phyloP scores from a whole-genome alignment of 1,140 invertebrate genomes.

The Hycleus phaleratus region DNA sequence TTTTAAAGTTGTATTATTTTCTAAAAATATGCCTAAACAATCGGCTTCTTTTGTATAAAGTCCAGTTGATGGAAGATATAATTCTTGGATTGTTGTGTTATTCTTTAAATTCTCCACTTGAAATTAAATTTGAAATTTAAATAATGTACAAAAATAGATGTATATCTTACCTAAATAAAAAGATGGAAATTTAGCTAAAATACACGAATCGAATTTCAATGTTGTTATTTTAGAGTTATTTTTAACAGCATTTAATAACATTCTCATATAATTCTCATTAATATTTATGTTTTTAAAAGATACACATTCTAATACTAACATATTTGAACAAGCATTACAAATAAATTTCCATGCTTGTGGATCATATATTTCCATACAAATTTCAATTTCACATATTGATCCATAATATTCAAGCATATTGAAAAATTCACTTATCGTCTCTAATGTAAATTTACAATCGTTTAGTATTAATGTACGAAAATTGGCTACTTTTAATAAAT shows the following conservation, averaged over 20 bases:
- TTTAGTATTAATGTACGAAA: conserved; percentile 31
- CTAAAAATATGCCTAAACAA: conserved; percentile 27
- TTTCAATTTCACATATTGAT: conserved; percentile 28
- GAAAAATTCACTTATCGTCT: conserved; percentile 34
- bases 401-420: conserved; percentile 37
- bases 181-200: conserved; percentile 28
- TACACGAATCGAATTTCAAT: conserved; percentile 33
- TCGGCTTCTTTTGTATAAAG: conserved; percentile 38
- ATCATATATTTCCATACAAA: conserved; percentile 31
- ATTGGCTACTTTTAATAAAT: conserved; percentile 33
- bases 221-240: conserved; percentile 27
- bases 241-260: conserved; percentile 27
- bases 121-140: background rate
- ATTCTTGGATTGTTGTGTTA: conserved; percentile 30
- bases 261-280: conserved; percentile 30
- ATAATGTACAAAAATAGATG: background rate
- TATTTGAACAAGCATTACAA: conserved; percentile 28
- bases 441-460: conserved; percentile 30
- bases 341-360: conserved; percentile 31
- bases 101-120: conserved; percentile 31
- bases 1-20: conserved; percentile 30
- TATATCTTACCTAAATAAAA: conserved; percentile 32
- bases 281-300: conserved; percentile 31
- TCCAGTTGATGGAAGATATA: conserved; percentile 34
- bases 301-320: conserved; percentile 24